Percentiles rank a stretch among this genome's conserved stretches.
Conservation (phyloP, 1,140 invertebrate genomes). For the Drosophila prosaltans region DNA sequence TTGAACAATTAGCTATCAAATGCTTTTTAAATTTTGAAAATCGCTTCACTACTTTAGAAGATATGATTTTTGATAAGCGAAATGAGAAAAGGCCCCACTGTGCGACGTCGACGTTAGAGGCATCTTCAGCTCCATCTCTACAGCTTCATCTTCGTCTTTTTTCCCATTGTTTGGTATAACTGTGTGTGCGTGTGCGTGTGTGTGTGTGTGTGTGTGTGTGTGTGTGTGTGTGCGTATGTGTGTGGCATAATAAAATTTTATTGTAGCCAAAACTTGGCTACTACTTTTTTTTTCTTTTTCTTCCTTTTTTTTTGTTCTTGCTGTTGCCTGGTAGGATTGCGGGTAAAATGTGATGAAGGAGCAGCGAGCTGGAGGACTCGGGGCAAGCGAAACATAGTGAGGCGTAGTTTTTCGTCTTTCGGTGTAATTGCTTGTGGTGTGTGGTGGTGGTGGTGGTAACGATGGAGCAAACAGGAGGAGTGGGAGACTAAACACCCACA, state of each 20-base stretch:
- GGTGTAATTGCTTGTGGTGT: constrained; percentile 66
- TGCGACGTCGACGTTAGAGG: constrained; percentile 40
- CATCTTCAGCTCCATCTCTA: constrained; percentile 63
- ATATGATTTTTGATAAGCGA: too few species aligned
- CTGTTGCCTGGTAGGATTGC: not conserved
- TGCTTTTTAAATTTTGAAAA: too few species aligned
- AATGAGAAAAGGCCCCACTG: too few species aligned
- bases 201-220: constrained; percentile 63
- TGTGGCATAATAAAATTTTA: constrained; percentile 82
- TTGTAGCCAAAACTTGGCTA: constrained; percentile 79
- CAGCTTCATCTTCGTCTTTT: constrained; percentile 44
- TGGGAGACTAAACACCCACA: constrained; percentile 64
- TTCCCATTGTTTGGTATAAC: constrained; percentile 63
- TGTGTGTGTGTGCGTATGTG: constrained; percentile 54
- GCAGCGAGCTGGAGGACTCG: not conserved
- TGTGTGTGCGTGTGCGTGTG: constrained; percentile 34
- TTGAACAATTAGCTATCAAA: too few species aligned
- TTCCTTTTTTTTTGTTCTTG: not conserved
- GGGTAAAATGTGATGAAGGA: too few species aligned
- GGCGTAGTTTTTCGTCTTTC: constrained; percentile 47
- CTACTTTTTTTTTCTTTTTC: constrained; percentile 59
- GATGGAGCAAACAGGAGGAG: constrained; percentile 3
- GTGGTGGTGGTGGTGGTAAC: not conserved
- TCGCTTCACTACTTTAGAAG: too few species aligned
- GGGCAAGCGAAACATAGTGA: constrained; percentile 16